Evolutionary conservation across 2,113 vertebrate genomes (phyloP).

Genomic region (Ancistrus triradiatus): DNA sequence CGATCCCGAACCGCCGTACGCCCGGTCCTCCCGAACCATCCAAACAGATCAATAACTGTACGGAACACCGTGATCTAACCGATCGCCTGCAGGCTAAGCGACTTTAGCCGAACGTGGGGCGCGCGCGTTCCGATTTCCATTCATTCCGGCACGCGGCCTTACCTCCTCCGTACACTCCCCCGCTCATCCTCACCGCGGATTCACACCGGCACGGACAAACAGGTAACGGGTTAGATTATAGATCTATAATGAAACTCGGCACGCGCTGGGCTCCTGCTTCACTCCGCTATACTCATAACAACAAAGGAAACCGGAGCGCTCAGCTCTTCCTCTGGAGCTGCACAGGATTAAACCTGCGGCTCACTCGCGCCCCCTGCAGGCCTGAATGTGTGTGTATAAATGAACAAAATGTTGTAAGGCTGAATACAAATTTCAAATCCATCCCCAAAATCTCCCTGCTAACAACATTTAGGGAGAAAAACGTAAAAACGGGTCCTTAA

Average conservation of each 20-base stretch:
- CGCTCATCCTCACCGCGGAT: conserved; percentile 64
- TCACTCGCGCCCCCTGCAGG: too few species aligned
- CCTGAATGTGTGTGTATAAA: too few species aligned
- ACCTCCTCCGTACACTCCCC: conserved; percentile 78
- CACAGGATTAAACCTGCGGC: too few species aligned
- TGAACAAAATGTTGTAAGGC: too few species aligned
- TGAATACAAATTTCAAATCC: too few species aligned
- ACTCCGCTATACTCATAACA: conserved; percentile 22
- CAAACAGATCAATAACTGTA: neutral
- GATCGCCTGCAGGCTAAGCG: conserved; percentile 25
- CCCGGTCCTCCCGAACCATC: neutral
- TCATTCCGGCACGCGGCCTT: conserved; percentile 47
- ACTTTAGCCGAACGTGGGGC: conserved; percentile 51
- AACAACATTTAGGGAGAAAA: too few species aligned
- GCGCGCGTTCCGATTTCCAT: conserved; percentile 21
- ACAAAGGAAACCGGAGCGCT: conserved; percentile 42
- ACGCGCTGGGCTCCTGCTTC: neutral
- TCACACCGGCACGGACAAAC: too few species aligned
- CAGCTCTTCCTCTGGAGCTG: conserved; percentile 34
- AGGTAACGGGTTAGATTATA: neutral
- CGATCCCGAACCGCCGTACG: too few species aligned
- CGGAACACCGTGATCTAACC: conserved; percentile 39
- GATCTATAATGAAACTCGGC: neutral
- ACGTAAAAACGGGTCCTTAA: too few species aligned
- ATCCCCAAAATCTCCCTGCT: too few species aligned